Percentiles rank a stretch among this genome's conserved stretches.
These are phyloP conservation scores for Synergus itoensis DNA, from an alignment of 2,888 invertebrate genomes.

Conservation along the genomic window DNA sequence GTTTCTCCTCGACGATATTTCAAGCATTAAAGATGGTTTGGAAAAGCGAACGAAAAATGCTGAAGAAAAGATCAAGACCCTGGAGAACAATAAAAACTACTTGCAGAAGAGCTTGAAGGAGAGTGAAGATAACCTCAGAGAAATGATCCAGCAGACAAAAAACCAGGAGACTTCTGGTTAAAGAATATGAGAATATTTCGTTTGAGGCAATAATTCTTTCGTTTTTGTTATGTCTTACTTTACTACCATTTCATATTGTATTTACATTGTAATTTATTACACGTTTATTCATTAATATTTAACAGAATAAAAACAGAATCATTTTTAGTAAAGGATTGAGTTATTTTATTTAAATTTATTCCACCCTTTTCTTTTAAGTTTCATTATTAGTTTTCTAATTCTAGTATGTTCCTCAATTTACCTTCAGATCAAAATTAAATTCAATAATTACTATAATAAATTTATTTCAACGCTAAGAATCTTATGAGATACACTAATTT, in stretches of 20 bases:
- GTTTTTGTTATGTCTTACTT: background rate
- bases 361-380: background rate
- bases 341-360: background rate
- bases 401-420: no score
- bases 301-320: background rate
- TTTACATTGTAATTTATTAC: constrained; percentile 21
- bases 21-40: constrained; percentile 83
- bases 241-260: background rate
- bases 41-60: constrained; percentile 81
- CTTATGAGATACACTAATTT: no score
- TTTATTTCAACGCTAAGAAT: background rate
- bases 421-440: no score
- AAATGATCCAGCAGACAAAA: constrained; percentile 86
- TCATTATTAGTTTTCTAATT: background rate
- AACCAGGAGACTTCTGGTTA: constrained; percentile 62
- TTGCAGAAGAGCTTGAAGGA: constrained; percentile 90
- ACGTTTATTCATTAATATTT: constrained; percentile 2
- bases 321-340: constrained; percentile 8
- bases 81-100: constrained; percentile 88
- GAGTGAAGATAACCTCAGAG: constrained; percentile 90
- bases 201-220: constrained; percentile 1
- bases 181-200: constrained; percentile 8
- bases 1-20: constrained; percentile 87
- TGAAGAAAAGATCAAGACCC: constrained; percentile 84
- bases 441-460: background rate